These are phyloP conservation scores for Cotesia vestalis DNA, from an alignment of 1,140 invertebrate species.

Conservation along the genomic window DNA sequence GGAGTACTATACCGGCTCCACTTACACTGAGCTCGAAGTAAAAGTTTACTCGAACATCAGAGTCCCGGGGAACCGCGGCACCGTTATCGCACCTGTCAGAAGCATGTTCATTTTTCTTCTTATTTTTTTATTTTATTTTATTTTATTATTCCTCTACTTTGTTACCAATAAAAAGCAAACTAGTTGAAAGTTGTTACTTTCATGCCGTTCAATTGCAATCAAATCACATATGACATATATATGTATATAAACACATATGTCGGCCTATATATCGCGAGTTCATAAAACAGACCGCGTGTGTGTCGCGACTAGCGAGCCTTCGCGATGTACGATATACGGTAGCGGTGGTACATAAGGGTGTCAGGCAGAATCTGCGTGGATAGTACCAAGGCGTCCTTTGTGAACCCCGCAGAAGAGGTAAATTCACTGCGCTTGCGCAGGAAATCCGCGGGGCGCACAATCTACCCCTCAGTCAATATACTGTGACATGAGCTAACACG, in stretches of 20 bases:
- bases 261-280: not conserved
- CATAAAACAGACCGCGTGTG: not conserved
- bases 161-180: too few species aligned
- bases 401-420: slow-evolving; percentile 32
- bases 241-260: slow-evolving; percentile 5
- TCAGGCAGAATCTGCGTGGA: slow-evolving; percentile 42
- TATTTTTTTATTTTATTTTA: slow-evolving; percentile 5
- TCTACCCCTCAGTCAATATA: slow-evolving; percentile 64
- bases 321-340: too few species aligned
- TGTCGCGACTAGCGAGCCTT: not conserved
- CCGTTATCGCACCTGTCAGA: slow-evolving; percentile 43
- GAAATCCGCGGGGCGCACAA: slow-evolving; percentile 58
- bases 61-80: slow-evolving; percentile 21
- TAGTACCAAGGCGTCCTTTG: slow-evolving; percentile 32
- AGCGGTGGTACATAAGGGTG: not conserved
- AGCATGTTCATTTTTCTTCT: slow-evolving; percentile 45
- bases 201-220: not conserved
- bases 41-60: not conserved
- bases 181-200: not conserved
- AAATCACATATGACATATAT: not conserved
- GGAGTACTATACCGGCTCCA: not conserved
- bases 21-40: too few species aligned
- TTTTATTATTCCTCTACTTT: not conserved
- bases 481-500: slow-evolving; percentile 53
- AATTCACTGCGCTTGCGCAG: slow-evolving; percentile 57